These are phyloP conservation scores for Erebia epiphron DNA, from an alignment of 2,888 invertebrate species.

Conservation along the genomic window DNA sequence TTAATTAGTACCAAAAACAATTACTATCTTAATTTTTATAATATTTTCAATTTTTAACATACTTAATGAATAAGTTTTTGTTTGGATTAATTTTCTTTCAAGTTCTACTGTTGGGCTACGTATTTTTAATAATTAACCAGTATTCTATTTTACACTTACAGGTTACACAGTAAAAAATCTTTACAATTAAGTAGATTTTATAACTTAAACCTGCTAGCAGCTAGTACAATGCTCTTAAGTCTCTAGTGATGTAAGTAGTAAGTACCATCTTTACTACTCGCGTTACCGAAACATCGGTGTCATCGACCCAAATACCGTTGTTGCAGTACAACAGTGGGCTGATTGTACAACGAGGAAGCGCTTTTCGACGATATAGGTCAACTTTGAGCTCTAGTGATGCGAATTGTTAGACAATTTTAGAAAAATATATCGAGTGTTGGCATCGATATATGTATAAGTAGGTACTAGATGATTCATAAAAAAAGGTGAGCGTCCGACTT, in stretches of 20 bases:
- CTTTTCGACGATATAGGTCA: conserved; percentile 72
- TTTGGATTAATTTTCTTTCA: no score
- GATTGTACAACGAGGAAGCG: conserved; percentile 72
- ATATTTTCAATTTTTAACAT: no score
- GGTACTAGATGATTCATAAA: no score
- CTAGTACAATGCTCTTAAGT: conserved; percentile 19
- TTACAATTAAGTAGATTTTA: not conserved
- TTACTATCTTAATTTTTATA: no score
- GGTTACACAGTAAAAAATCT: not conserved
- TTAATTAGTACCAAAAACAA: no score
- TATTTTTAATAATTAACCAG: no score
- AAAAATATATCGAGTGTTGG: conserved; percentile 5
- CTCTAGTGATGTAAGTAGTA: conserved; percentile 25
- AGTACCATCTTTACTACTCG: conserved; percentile 26
- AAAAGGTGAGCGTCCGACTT: no score
- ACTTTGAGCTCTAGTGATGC: conserved; percentile 55
- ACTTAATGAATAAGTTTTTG: no score
- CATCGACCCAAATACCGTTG: conserved; percentile 67
- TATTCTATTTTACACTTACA: no score
- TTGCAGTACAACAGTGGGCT: conserved; percentile 60
- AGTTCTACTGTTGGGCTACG: no score
- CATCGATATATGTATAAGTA: no score
- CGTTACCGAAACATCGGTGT: conserved; percentile 53
- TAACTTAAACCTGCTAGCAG: conserved; percentile 2
- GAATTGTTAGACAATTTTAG: not conserved